Evolutionary conservation across 1,140 invertebrate species (phyloP), one percentile per base, ranked within the genome.

Genomic region (Drosophila tsacasi): DNA sequence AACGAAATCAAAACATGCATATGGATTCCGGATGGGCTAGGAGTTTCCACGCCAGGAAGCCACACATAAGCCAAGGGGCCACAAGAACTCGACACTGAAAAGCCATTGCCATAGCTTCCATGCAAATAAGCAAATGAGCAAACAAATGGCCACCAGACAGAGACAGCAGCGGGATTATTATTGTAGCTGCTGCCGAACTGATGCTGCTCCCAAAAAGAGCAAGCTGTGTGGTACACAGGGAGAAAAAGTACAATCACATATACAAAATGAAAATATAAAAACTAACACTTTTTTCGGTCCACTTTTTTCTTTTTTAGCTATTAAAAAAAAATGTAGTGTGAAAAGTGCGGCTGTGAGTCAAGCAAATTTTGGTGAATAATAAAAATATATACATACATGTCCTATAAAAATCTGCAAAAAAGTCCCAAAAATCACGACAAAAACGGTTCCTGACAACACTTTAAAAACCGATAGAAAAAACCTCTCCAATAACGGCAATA

Each of bases 1-100:
- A 87, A 72, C 65, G 81, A 84, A 87, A 84, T 89, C 83, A 89
- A 81, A 61, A 79, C 83, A 87, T 89, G 83, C 83, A 87, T 89
- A 89, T 87, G 84, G 77, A 84, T 84, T 66, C 67, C 39, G 64
- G 46, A 57, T 57, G 63, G 66, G 71, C 77, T 60, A 66, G 66
- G 71, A 80, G 79, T 68, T 40, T 15, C 44, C 46, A 30, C 57
- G 65, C 44, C 50, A 68, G 39, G 50, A 69, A 65, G 57, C 66
- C 79, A 44, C 64, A 69, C 65, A 72, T 49, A 64, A 47, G 17
- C 52, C n/a, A 37, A 21, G 68, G 49, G 52, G 50, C 30, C 55
- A 25, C 19, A 23, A 40, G 40, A 25, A 46, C 76, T 79, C 76
- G 77, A 80, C 76, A 78, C 49, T 62, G 23, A 27, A 49, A 49